Base-by-base conservation (phyloP, 2,888 invertebrate species). In the Pachydiplax longipennis region DNA sequence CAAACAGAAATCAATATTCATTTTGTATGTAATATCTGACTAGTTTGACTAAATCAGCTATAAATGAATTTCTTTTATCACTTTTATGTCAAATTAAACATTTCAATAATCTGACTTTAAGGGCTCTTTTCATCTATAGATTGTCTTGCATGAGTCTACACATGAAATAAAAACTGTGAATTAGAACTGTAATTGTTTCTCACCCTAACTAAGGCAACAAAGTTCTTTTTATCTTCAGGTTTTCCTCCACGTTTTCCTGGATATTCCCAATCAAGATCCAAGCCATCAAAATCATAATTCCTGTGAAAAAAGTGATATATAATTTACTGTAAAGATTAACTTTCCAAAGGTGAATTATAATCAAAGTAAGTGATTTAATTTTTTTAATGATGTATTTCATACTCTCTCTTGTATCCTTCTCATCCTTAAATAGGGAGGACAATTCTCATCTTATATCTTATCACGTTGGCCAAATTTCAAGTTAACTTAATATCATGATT, bases 191-290 rank as follows among this genome's bases (percentile, higher is more conserved):
- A 18, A 53, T 18, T 18, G 10, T 31, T 31, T 61, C 92, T 91
- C 94, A 97, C 97, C 95, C 97, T 96, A 0, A 97, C 96, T n/a
- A 98, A 94, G 0, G 94, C 93, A 0, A 97, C 96, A 92, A 97
- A 98, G 93, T 98, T 98, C 80, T 95, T 95, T 92, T 96, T 97
- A 93, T 98, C 98, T 15, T 95, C 94, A 0, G 97, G 96, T 12
- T 94, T 94, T 0, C 98, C 98, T 0, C 97, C 97, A 92, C 98
- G 95, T 92, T 96, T 96, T 15, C 96, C 92, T 0, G 98, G 98
- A 93, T 97, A 98, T 93, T 98, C 98, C 98, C 98, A 98, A 93
- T 98, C 98, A 92, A 97, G 93, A 93, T 97, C 97, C 44, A 97
- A 93, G 0, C 97, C 97, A 92, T 97, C 97, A 92, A 97, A 97